Percentiles rank a stretch among this genome's conserved stretches.
Evolutionary conservation across 2,888 invertebrate genomes (phyloP).

Genomic region (Hydriomena furcata): DNA sequence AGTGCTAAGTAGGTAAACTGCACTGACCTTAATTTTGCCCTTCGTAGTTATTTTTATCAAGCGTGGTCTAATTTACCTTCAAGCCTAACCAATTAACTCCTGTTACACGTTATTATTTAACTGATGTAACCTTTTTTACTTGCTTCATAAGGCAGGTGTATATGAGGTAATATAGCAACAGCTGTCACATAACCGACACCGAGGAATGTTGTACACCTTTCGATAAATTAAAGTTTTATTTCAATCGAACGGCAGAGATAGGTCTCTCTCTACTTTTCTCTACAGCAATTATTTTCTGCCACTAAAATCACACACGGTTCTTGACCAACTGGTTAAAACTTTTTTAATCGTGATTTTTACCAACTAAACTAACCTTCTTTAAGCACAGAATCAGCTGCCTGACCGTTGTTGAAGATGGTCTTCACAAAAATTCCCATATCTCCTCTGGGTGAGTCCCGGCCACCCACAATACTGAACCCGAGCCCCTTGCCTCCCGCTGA

Average conservation of each 20-base stretch:
- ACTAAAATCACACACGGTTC: no score
- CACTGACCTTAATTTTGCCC: constrained; percentile 18
- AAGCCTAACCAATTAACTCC: constrained; percentile 19
- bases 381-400: constrained; percentile 91
- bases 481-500: constrained; percentile 93
- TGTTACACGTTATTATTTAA: constrained; percentile 26
- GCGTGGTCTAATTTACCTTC: constrained; percentile 43
- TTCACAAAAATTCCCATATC: constrained; percentile 95
- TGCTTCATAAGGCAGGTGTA: constrained; percentile 49
- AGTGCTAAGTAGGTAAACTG: constrained; percentile 7
- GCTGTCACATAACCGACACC: constrained; percentile 56
- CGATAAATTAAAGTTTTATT: constrained; percentile 16
- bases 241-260: background rate
- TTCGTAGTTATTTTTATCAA: constrained; percentile 33
- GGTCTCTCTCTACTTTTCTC: background rate
- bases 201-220: constrained; percentile 50
- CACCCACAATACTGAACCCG: constrained; percentile 95
- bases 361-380: constrained; percentile 89
- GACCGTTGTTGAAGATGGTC: constrained; percentile 92
- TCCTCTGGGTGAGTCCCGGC: constrained; percentile 92
- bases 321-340: no score
- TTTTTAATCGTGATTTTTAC: no score
- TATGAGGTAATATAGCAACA: constrained; percentile 41
- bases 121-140: constrained; percentile 24
- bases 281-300: no score